Evolutionary conservation across 2,888 invertebrate species (phyloP).

Genomic region (Hypsopygia costalis): DNA sequence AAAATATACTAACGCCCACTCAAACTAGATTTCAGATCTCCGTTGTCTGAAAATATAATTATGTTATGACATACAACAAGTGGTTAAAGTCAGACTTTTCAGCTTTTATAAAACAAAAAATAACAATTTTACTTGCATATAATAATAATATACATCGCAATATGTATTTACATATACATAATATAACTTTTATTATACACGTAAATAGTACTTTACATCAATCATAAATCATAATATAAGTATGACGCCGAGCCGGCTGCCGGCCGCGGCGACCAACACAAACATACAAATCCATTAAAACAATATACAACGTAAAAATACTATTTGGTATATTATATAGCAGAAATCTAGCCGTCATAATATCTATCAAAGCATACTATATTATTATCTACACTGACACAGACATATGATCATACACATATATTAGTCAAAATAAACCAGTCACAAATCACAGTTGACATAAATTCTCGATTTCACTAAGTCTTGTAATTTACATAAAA

Average conservation of each 20-base stretch:
- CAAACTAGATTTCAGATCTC: conserved; percentile 61
- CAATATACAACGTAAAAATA: conserved; percentile 79
- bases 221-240: conserved; percentile 46
- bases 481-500: conserved; percentile 71
- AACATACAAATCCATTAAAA: conserved; percentile 66
- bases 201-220: conserved; percentile 71
- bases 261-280: conserved; percentile 33
- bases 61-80: conserved; percentile 58
- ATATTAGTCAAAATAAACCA: conserved; percentile 76
- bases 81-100: conserved; percentile 78
- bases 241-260: conserved; percentile 26
- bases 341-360: conserved; percentile 76
- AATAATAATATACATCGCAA: conserved; percentile 73
- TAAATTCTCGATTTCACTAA: conserved; percentile 79
- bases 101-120: conserved; percentile 68
- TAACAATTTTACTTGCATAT: conserved; percentile 76
- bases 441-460: conserved; percentile 80
- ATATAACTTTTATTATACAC: conserved; percentile 71
- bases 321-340: conserved; percentile 79
- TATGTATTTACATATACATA: conserved; percentile 79
- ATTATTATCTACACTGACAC: conserved; percentile 62
- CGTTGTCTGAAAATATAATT: conserved; percentile 59
- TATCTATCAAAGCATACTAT: conserved; percentile 70
- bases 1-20: conserved; percentile 58
- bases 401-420: conserved; percentile 67